Conservation (phyloP, 2,113 vertebrate species). For the Toxotes jaculatrix region DNA sequence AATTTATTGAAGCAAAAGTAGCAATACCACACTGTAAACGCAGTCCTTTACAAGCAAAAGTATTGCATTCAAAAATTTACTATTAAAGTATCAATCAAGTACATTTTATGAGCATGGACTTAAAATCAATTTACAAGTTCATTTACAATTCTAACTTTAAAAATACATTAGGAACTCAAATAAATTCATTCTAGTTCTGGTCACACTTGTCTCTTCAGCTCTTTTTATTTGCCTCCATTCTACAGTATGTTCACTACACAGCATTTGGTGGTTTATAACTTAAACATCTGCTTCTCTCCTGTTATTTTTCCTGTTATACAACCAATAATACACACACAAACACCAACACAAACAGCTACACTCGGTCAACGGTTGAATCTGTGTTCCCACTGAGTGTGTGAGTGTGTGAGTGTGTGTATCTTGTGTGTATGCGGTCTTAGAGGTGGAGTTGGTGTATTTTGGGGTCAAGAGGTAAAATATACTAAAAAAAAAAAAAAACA, state of each 20-base stretch:
- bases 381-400: slow-evolving; percentile 27
- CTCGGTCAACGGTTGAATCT: slow-evolving; percentile 20
- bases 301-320: neutral
- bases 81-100: too few relatives aligned
- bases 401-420: slow-evolving; percentile 31
- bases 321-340: neutral
- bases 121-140: neutral
- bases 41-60: too few relatives aligned
- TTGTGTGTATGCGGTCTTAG: slow-evolving; percentile 42
- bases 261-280: slow-evolving; percentile 1
- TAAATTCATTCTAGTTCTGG: slow-evolving; percentile 13
- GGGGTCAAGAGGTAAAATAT: slow-evolving; percentile 68
- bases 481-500: neutral
- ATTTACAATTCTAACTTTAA: neutral
- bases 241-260: neutral
- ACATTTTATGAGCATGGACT: too few relatives aligned
- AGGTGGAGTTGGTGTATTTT: slow-evolving; percentile 69
- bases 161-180: neutral
- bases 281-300: neutral
- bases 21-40: too few relatives aligned
- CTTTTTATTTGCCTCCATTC: neutral
- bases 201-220: slow-evolving; percentile 31
- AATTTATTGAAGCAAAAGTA: too few relatives aligned
- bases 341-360: slow-evolving; percentile 16
- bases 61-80: too few relatives aligned